phyloP scores from a whole-genome alignment of 2,797 vertebrate genomes.

The Scarus forsteni region DNA sequence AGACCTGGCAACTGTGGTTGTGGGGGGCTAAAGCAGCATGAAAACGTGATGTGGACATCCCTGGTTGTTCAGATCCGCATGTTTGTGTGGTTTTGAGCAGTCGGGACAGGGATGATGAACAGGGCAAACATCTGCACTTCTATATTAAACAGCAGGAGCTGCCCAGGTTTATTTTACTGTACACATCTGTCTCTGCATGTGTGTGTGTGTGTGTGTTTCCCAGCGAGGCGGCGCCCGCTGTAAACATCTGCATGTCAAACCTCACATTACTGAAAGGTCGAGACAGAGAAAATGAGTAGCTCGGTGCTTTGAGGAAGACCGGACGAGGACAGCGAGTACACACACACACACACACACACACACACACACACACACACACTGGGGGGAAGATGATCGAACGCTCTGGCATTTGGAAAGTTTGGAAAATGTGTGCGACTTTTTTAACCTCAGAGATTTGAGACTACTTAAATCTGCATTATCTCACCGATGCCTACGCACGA shows the following conservation, averaged over 20 bases:
- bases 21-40: too few relatives aligned
- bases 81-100: slow-evolving; percentile 11
- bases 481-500: neutral
- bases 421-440: slow-evolving; percentile 37
- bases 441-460: slow-evolving; percentile 9
- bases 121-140: slow-evolving; percentile 53
- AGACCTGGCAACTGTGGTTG: too few relatives aligned
- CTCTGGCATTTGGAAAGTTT: neutral
- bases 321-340: slow-evolving; percentile 7
- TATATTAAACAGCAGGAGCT: slow-evolving; percentile 50
- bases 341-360: neutral
- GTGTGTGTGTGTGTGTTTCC: slow-evolving; percentile 8
- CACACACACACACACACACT: slow-evolving; percentile 24
- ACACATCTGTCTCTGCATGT: slow-evolving; percentile 26
- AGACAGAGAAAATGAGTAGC: slow-evolving; percentile 55
- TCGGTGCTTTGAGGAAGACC: slow-evolving; percentile 33
- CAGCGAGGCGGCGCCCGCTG: slow-evolving; percentile 23
- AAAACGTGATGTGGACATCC: neutral
- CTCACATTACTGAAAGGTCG: slow-evolving; percentile 52
- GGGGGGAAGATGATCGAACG: neutral
- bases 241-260: slow-evolving; percentile 42
- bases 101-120: slow-evolving; percentile 55
- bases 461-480: slow-evolving; percentile 5
- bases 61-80: slow-evolving; percentile 5
- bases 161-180: slow-evolving; percentile 20